Conservation (phyloP, 2,888 invertebrate genomes). For the Plagodis pulveraria region DNA sequence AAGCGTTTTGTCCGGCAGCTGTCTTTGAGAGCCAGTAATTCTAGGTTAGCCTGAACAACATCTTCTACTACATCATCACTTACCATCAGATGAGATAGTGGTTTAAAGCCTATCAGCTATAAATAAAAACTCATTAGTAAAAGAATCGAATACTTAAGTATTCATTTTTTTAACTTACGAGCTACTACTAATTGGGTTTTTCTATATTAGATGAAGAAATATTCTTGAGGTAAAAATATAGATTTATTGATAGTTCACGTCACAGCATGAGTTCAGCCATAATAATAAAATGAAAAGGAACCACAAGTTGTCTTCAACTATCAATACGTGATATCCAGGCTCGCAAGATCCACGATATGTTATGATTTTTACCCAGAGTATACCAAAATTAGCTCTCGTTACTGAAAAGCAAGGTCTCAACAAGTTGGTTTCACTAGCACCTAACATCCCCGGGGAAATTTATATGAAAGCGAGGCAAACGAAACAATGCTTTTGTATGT, state of each 20-base stretch:
- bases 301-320: conserved; percentile 35
- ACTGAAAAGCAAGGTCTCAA: conserved; percentile 23
- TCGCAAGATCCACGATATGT: conserved; percentile 27
- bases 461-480: conserved; percentile 50
- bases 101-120: too few relatives aligned
- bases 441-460: conserved; percentile 51
- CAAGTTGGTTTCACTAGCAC: conserved; percentile 28
- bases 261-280: conserved; percentile 34
- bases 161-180: too few relatives aligned
- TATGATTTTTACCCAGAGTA: conserved; percentile 12
- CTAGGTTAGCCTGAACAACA: too few relatives aligned
- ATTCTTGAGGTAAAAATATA: too few relatives aligned
- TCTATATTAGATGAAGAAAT: too few relatives aligned
- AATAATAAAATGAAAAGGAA: conserved; percentile 42
- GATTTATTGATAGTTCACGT: background rate
- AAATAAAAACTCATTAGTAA: too few relatives aligned
- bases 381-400: conserved; percentile 16
- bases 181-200: too few relatives aligned
- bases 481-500: conserved; percentile 51
- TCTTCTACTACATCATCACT: too few relatives aligned
- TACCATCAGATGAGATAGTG: too few relatives aligned
- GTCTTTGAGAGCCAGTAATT: too few relatives aligned
- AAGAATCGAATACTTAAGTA: too few relatives aligned
- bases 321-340: conserved; percentile 30
- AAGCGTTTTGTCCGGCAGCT: too few relatives aligned